Evolutionary conservation across 2,888 invertebrate species (phyloP).

Genomic region (Epicampocera succincta): DNA sequence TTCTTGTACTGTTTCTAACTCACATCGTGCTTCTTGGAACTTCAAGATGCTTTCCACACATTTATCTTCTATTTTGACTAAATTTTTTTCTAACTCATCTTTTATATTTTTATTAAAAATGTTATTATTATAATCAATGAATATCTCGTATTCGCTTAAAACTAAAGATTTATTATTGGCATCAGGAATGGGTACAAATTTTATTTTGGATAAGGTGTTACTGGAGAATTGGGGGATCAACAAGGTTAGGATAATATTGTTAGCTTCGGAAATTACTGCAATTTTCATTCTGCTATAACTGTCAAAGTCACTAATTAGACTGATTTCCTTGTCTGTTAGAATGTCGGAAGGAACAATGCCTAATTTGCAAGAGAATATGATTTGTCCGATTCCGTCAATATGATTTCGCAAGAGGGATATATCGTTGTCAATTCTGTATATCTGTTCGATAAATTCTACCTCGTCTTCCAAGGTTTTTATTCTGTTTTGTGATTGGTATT

Average conservation of each 20-base stretch:
- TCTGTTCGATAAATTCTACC: conserved; percentile 15
- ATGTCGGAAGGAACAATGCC: conserved; percentile 65
- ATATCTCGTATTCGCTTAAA: conserved; percentile 37
- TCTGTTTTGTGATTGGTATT: conserved; percentile 3
- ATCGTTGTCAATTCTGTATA: conserved; percentile 63
- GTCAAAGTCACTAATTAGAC: conserved; percentile 60
- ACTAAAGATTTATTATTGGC: conserved; percentile 36
- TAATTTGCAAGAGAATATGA: conserved; percentile 65
- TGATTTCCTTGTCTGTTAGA: conserved; percentile 48
- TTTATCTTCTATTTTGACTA: conserved; percentile 34
- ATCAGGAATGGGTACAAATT: conserved; percentile 52
- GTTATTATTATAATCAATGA: conserved; percentile 39
- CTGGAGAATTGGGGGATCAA: no score
- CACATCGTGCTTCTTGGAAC: not conserved
- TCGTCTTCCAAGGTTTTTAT: conserved; percentile 20
- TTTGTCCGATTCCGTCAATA: conserved; percentile 52
- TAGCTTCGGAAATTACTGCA: conserved; percentile 48
- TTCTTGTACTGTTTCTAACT: not conserved
- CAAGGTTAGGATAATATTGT: conserved; percentile 51
- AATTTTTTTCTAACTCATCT: conserved; percentile 39
- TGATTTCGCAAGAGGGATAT: conserved; percentile 59
- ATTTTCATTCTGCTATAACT: conserved; percentile 62
- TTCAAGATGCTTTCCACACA: not conserved
- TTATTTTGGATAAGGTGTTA: no score
- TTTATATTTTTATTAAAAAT: conserved; percentile 41